Evolutionary conservation across 2,113 vertebrate genomes (phyloP), one percentile per base, ranked within the genome.

Genomic region (Carassius carassius): DNA sequence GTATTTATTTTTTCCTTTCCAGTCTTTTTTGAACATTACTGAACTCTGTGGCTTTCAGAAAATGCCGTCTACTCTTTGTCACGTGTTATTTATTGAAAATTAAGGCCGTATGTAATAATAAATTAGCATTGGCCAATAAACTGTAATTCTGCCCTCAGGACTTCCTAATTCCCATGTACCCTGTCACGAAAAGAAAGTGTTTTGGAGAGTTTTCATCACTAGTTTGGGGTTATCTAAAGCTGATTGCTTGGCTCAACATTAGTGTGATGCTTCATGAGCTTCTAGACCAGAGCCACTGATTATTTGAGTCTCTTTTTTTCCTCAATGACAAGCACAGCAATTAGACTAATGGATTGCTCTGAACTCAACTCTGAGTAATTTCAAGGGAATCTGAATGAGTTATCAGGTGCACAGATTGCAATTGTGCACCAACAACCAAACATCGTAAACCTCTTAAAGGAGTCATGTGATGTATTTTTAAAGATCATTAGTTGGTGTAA

Each of bases 121-220:
- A 79, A 63, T 65, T 63, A 63, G 60, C 14, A 63, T 47, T 79
- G 21, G 35, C 78, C 58, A 47, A 47, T 79, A 44, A 44, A 79
- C 13, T 79, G 63, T 63, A 25, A 79, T 41, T 47, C 13, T 21
- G 7, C 77, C 77, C 56, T 44, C 7, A 41, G 56, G 77, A 79
- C 75, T 32, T n/a, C 21, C 5, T 72, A 47, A 47, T 74, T 74
- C 70, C 12, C 41, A n/a, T 23, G 21, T 5, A 21, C 70, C 12
- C 37, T 74, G 41, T 47, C 11, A 21, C 8, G 8, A 58, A 21
- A 58, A 70, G 35, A 70, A 70, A 12, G 10, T n/a, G 35, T 78
- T 23, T 37, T 23, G 21, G 76, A 44, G 11, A 62, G 7, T 41
- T 78, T 60, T 60, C 70, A 47, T 74, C 37, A 3, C 21, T 23